Conservation (phyloP, 2,113 vertebrate species). For the Gasterosteus nipponicus region DNA sequence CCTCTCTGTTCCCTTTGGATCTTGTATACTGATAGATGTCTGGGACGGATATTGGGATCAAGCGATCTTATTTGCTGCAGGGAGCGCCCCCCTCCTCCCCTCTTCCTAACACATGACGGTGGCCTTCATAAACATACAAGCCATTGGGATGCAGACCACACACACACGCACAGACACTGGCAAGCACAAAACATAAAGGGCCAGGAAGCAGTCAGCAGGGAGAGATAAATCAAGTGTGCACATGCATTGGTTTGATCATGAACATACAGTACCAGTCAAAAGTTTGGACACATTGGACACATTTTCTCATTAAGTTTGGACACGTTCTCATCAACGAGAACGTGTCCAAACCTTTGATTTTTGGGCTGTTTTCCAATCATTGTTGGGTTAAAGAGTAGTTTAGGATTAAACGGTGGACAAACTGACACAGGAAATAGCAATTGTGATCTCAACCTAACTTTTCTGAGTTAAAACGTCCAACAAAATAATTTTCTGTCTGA, state of each 20-base stretch:
- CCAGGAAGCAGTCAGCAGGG: slow-evolving; percentile 1
- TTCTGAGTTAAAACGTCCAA: not conserved
- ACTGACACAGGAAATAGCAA: not conserved
- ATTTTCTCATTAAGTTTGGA: too few relatives aligned
- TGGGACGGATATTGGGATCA: slow-evolving; percentile 55
- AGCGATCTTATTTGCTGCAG: slow-evolving; percentile 39
- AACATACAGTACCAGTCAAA: not conserved
- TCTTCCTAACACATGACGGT: slow-evolving; percentile 29
- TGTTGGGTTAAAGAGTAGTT: slow-evolving; percentile 1
- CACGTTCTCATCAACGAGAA: too few relatives aligned
- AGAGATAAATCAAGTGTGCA: slow-evolving; percentile 32
- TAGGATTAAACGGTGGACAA: not conserved
- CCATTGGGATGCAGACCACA: too few relatives aligned
- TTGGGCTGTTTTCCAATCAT: slow-evolving; percentile 3
- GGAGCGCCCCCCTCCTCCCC: slow-evolving; percentile 12
- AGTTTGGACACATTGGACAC: too few relatives aligned
- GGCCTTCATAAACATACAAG: slow-evolving; percentile 54
- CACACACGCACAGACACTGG: not conserved
- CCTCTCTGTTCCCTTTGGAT: slow-evolving; percentile 37
- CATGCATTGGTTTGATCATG: slow-evolving; percentile 20
- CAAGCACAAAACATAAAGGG: slow-evolving; percentile 3
- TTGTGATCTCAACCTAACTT: not conserved
- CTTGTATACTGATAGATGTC: slow-evolving; percentile 49
- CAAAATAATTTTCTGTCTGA: not conserved
- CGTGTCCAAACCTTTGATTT: not conserved